Conservation (phyloP, 92 coral and sea anemone genomes). For the Ricordea florida region DNA sequence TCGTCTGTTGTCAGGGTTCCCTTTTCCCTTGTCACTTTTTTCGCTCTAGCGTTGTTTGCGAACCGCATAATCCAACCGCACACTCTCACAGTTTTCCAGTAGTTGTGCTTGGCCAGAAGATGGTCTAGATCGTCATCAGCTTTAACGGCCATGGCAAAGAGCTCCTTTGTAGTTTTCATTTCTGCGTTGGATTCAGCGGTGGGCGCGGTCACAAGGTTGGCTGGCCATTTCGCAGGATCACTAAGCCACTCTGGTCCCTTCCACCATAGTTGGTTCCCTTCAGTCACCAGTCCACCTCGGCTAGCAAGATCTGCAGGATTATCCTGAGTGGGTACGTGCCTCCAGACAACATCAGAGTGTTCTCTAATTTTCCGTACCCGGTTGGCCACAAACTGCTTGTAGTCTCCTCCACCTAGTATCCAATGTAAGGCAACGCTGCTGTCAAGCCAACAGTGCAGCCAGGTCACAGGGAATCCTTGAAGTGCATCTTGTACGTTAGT, state of each 20-base stretch:
- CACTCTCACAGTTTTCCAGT: slow-evolving; percentile 28
- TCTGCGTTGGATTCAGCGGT: slow-evolving; percentile 63
- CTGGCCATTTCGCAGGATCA: slow-evolving; percentile 62
- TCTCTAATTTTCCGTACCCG: slow-evolving; percentile 60
- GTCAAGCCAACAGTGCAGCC: slow-evolving; percentile 65
- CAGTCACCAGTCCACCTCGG: slow-evolving; percentile 52
- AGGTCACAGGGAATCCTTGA: slow-evolving; percentile 57
- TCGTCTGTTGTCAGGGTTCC: slow-evolving; percentile 61
- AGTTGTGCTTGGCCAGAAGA: slow-evolving; percentile 25
- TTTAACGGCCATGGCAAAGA: slow-evolving; percentile 66
- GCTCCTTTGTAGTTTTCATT: slow-evolving; percentile 52
- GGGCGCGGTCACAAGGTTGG: slow-evolving; percentile 44
- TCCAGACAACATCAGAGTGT: slow-evolving; percentile 54
- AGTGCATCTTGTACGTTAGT: slow-evolving; percentile 62
- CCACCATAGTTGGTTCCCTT: slow-evolving; percentile 59
- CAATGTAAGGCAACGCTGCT: slow-evolving; percentile 70
- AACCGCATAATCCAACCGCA: slow-evolving; percentile 34
- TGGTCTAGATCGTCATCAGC: slow-evolving; percentile 32
- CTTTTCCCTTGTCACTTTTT: not conserved
- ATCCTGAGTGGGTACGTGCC: slow-evolving; percentile 61
- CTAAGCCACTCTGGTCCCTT: slow-evolving; percentile 72
- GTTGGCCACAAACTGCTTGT: slow-evolving; percentile 72
- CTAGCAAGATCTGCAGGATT: slow-evolving; percentile 74
- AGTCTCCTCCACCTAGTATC: slow-evolving; percentile 65
- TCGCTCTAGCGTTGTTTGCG: not conserved